Conservation (phyloP, 2,113 vertebrate species). For the Nothoprocta perdicaria region DNA sequence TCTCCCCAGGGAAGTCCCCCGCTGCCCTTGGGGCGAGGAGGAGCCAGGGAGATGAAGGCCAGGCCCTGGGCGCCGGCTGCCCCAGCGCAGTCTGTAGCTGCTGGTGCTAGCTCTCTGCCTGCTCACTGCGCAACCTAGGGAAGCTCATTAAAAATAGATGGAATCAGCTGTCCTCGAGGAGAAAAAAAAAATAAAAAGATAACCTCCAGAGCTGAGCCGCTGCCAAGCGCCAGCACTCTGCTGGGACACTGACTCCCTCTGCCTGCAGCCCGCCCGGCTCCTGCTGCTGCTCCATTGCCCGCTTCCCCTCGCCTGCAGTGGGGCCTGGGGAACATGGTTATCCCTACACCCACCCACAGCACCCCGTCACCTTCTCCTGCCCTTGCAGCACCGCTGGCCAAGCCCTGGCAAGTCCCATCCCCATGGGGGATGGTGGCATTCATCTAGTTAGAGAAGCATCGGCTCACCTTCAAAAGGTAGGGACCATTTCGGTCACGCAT, state of each 20-base stretch:
- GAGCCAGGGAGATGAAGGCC: not conserved
- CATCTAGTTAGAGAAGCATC: rapidly evolving
- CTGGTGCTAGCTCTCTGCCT: slow-evolving; percentile 61
- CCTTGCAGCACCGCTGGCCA: slow-evolving; percentile 54
- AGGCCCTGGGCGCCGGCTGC: not conserved
- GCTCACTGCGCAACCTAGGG: slow-evolving; percentile 76
- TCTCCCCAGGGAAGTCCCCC: slow-evolving; percentile 16
- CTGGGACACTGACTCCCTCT: slow-evolving; percentile 48
- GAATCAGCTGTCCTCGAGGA: slow-evolving; percentile 73
- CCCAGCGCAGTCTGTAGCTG: slow-evolving; percentile 56
- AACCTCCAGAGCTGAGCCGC: slow-evolving; percentile 68
- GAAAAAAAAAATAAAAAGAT: slow-evolving; percentile 26
- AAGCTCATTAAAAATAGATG: slow-evolving; percentile 87
- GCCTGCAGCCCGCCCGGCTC: slow-evolving; percentile 53
- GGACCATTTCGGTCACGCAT: not conserved
- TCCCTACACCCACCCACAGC: not conserved
- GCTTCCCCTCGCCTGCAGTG: not conserved
- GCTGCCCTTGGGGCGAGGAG: not conserved
- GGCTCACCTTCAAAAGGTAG: not conserved
- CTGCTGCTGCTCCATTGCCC: not conserved
- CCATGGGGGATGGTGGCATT: not conserved
- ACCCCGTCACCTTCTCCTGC: slow-evolving; percentile 23
- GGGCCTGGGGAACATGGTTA: slow-evolving; percentile 52
- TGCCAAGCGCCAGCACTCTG: slow-evolving; percentile 46
- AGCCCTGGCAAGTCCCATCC: not conserved